A percentile compares a stretch with the other conserved stretches of the same genome.
Conservation (phyloP, 1,140 invertebrate species). For the Bursaphelenchus mucronatus region DNA sequence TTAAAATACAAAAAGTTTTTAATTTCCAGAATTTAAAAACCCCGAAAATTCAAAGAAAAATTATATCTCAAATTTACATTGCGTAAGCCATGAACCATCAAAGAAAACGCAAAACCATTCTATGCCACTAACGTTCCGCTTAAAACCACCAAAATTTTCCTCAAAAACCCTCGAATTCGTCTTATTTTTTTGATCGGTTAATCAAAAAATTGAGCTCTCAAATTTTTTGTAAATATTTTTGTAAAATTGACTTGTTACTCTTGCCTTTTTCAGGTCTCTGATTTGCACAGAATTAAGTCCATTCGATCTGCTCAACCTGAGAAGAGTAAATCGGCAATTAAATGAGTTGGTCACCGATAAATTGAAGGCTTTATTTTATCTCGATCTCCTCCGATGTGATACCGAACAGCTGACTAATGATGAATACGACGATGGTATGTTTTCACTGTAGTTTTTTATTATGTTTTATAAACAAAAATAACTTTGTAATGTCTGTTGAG, state of each 20-base stretch:
- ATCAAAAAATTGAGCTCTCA: constrained; percentile 7
- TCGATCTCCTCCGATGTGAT: constrained; percentile 27
- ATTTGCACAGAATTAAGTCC: constrained; percentile 18
- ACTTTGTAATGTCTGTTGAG: no score
- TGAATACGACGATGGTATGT: not conserved
- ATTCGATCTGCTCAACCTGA: constrained; percentile 20
- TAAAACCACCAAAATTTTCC: no score
- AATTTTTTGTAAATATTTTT: not conserved
- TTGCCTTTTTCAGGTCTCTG: constrained; percentile 3
- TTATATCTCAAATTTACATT: no score
- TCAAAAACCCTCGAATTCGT: not conserved
- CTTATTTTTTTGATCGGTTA: not conserved
- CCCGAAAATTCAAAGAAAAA: no score
- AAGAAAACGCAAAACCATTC: no score
- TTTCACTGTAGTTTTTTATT: no score
- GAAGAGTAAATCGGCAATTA: constrained; percentile 23
- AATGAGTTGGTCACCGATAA: constrained; percentile 12
- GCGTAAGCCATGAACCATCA: no score
- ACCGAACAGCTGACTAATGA: not conserved
- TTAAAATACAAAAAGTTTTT: no score
- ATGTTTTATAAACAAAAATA: no score
- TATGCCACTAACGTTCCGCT: no score
- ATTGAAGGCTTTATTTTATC: constrained; percentile 17
- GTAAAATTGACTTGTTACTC: not conserved
- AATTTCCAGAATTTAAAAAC: no score